Percentiles rank a stretch among this genome's conserved stretches.
phyloP scores from a whole-genome alignment of 2,113 vertebrate genomes.

The Arenaria interpres region DNA sequence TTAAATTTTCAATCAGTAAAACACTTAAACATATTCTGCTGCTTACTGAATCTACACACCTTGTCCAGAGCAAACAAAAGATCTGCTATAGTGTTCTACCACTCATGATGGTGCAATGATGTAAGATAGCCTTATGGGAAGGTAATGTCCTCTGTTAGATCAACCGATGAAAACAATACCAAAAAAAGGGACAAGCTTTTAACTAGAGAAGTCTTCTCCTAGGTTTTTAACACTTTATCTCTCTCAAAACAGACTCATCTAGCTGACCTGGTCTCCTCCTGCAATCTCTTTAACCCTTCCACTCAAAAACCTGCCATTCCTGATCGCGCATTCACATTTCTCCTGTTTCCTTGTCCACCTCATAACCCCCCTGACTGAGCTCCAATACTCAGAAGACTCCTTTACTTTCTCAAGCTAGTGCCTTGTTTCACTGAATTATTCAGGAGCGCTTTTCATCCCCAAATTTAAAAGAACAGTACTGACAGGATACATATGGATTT shows the following conservation, averaged over 20 bases:
- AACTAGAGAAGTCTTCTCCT: neutral
- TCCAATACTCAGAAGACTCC: neutral
- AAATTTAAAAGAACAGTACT: neutral
- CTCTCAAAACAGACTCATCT: neutral
- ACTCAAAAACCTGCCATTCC: neutral
- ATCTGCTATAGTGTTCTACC: neutral
- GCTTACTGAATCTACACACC: neutral
- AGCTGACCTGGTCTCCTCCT: neutral
- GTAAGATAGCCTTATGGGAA: neutral
- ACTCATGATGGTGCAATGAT: neutral
- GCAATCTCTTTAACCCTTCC: neutral
- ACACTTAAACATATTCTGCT: neutral
- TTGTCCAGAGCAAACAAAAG: neutral
- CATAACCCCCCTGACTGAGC: neutral
- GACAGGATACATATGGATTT: neutral
- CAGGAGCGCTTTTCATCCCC: neutral
- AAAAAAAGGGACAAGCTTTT: neutral
- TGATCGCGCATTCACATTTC: neutral
- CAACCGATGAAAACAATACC: neutral
- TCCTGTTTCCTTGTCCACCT: neutral
- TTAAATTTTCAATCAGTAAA: neutral
- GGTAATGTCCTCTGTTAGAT: neutral
- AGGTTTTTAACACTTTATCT: neutral
- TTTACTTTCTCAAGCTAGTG: neutral
- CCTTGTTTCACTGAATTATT: neutral